Base-by-base conservation (phyloP, 1,140 invertebrate species). In the Capitella teleta region DNA sequence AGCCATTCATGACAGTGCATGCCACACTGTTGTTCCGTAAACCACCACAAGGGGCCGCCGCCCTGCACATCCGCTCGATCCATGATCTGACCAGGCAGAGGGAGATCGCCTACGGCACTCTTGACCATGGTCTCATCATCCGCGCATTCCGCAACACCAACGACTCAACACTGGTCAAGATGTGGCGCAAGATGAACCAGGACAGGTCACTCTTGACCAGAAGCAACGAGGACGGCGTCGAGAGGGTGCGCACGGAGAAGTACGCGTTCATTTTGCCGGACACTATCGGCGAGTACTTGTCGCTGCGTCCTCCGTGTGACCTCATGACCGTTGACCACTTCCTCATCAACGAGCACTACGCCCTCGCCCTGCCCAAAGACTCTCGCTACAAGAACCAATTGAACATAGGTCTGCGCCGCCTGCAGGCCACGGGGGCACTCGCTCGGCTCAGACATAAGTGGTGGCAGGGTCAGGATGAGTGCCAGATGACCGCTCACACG, bases 11-110 rank as follows among this genome's bases (percentile, higher is more conserved):
- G 83, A 91, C 89, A 4, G 80, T 97, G 28, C 91, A 93, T 50
- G 93, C 95, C 61, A 93, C 89, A 54, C 91, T 97, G 55, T 91
- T 95, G 82, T 90, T 95, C 59, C 93, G 91, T 72, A 94, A 91
- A 64, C 88, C 89, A 61, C 26, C 62, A 66, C 1, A 32, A 63
- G 12, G 50, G 61, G 45, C 28, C 26, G 19, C 16, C 28, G n/a
- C 8, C 14, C 12, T 43, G 23, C 24, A 42, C 24, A 23, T 53
- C 34, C 26, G 28, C 24, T 40, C 30, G 14, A 25, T 49, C 34
- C 16, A 32, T 6, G 52, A 53, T 26, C 52, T 53, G 21, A 26
- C 49, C 37, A 42, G 28, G 24, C 52, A 53, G 21, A 19, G 28
- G 16, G 45, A 47, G 26, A 32, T 49, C 34, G 16, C 24, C 16